A percentile compares a stretch with the other conserved stretches of the same genome.
These are phyloP conservation scores for Podocnemis expansa DNA, from an alignment of 2,113 vertebrate species.

Conservation along the genomic window DNA sequence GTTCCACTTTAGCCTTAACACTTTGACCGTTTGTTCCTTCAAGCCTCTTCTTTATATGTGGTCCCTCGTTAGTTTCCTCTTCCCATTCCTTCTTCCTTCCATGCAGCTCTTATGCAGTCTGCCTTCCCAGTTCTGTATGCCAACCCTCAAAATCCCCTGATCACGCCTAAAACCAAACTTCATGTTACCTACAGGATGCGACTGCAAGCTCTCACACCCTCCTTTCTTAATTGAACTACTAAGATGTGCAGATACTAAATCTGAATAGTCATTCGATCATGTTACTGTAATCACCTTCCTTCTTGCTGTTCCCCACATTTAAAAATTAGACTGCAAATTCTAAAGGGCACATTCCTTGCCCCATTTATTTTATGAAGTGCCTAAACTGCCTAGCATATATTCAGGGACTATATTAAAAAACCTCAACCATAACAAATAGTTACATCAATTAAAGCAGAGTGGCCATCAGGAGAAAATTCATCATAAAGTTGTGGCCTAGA, in stretches of 20 bases:
- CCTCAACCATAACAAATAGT: not conserved
- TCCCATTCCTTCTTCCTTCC: not conserved
- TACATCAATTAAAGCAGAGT: constrained; percentile 4
- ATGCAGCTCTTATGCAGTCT: not conserved
- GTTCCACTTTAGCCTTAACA: not conserved
- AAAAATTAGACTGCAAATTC: not conserved
- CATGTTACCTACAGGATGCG: not conserved
- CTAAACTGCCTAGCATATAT: not conserved
- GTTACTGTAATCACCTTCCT: not conserved
- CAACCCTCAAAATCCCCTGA: not conserved
- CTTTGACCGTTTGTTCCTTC: not conserved
- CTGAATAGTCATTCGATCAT: not conserved
- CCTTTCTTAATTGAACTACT: not conserved
- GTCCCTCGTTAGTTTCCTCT: not conserved
- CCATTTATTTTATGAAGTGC: not conserved
- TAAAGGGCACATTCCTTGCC: not conserved
- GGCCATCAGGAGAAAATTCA: constrained; percentile 27
- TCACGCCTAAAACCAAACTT: not conserved
- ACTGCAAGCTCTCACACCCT: not conserved
- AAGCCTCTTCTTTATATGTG: not conserved
- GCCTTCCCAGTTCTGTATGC: not conserved
- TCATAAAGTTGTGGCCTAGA: constrained; percentile 7
- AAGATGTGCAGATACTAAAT: not conserved
- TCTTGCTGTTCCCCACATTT: not conserved
- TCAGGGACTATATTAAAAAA: not conserved